Conservation (phyloP, 2,888 invertebrate genomes). For the Bibio marci region DNA sequence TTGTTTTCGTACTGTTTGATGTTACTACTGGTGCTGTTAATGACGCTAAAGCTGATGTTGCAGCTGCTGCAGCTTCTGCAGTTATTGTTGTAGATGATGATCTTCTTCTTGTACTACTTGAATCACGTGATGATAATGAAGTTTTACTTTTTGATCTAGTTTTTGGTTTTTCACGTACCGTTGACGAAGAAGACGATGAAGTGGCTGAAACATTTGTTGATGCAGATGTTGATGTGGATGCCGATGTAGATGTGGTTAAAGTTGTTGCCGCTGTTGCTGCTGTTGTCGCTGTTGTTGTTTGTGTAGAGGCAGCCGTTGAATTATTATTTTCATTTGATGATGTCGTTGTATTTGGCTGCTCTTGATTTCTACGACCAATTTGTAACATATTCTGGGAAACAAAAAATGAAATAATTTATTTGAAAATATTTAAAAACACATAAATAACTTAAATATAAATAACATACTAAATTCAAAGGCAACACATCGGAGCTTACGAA, state of each 20-base stretch:
- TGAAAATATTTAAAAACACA: neutral
- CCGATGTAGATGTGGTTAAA: constrained; percentile 14
- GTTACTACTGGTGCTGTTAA: no score
- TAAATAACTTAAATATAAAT: neutral
- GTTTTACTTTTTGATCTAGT: no score
- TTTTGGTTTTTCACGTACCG: no score
- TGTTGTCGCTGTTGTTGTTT: constrained; percentile 2
- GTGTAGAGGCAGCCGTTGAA: constrained; percentile 7
- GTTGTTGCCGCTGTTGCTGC: constrained; percentile 10
- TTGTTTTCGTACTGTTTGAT: no score
- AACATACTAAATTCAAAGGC: neutral
- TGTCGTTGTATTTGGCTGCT: neutral
- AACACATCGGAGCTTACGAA: constrained; percentile 22
- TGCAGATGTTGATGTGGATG: no score
- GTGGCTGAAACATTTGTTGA: no score
- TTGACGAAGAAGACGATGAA: no score
- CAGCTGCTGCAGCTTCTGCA: constrained; percentile 5
- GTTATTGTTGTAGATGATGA: neutral
- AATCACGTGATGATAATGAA: no score
- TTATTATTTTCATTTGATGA: constrained; percentile 11
- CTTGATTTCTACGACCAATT: neutral
- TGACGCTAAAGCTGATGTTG: constrained; percentile 4
- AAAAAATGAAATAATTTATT: neutral
- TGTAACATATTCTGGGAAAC: neutral
- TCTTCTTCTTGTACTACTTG: no score